phyloP scores from a whole-genome alignment of 2,888 invertebrate species.

The Dryobotodes eremita region DNA sequence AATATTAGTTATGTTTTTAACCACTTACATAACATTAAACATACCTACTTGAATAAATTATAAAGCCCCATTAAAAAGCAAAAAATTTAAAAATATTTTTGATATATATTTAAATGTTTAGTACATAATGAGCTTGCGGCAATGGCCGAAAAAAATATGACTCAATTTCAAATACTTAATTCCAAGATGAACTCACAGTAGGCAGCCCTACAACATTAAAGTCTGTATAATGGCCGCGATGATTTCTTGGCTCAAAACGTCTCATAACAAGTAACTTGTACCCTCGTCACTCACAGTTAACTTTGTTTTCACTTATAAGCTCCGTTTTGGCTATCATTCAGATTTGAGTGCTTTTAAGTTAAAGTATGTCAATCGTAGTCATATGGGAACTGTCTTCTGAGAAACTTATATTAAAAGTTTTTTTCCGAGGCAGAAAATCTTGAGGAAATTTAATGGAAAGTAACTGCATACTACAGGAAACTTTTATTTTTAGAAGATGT shows the following conservation, averaged over 20 bases:
- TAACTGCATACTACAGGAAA: neutral
- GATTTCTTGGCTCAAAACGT: constrained; percentile 86
- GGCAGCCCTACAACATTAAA: constrained; percentile 77
- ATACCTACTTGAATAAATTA: neutral
- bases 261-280: constrained; percentile 82
- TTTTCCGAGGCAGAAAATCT: neutral
- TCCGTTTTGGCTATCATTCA: constrained; percentile 60
- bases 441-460: neutral
- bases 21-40: neutral
- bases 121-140: neutral
- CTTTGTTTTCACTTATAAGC: constrained; percentile 83
- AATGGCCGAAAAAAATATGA: neutral
- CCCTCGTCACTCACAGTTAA: constrained; percentile 83
- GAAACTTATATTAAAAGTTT: neutral
- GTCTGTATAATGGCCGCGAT: constrained; percentile 81
- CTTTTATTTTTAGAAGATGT: neutral
- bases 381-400: constrained; percentile 16
- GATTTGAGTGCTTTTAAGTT: constrained; percentile 56
- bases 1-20: neutral
- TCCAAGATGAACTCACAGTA: constrained; percentile 1
- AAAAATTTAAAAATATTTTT: neutral
- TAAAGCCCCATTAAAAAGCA: neutral
- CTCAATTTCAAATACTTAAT: constrained; percentile 2
- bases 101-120: neutral
- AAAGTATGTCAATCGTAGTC: constrained; percentile 40